Evolutionary conservation across 1,140 invertebrate genomes (phyloP).

Genomic region (Oncopodura yosiiana): DNA sequence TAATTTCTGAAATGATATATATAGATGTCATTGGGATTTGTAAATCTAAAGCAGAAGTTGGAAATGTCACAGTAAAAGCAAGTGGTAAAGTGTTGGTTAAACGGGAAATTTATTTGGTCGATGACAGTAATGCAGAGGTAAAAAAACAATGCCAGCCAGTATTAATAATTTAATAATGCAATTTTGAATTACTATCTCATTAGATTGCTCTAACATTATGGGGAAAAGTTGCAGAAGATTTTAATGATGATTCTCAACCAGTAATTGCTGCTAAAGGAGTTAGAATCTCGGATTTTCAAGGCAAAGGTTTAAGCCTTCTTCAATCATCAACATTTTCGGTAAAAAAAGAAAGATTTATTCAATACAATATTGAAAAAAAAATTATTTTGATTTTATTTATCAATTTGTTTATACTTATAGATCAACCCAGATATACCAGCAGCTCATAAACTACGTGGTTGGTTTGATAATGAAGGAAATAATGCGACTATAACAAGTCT

Average conservation of each 20-base stretch:
- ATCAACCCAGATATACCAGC: slow-evolving; percentile 83
- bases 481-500: slow-evolving; percentile 51
- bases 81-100: slow-evolving; percentile 79
- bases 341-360: slow-evolving; percentile 2
- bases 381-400: slow-evolving; percentile 10
- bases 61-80: slow-evolving; percentile 57
- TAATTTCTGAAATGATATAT: slow-evolving; percentile 32
- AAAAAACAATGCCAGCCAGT: slow-evolving; percentile 35
- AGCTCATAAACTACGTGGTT: slow-evolving; percentile 72
- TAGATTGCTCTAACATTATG: slow-evolving; percentile 50
- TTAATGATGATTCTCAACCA: slow-evolving; percentile 62
- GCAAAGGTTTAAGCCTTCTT: slow-evolving; percentile 54
- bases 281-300: slow-evolving; percentile 62
- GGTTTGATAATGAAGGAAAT: slow-evolving; percentile 72
- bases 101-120: slow-evolving; percentile 76
- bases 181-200: background rate
- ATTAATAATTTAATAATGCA: background rate
- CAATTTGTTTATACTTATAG: slow-evolving; percentile 43
- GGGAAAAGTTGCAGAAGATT: slow-evolving; percentile 71
- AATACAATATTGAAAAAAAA: background rate
- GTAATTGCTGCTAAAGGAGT: slow-evolving; percentile 74
- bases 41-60: slow-evolving; percentile 60
- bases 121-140: slow-evolving; percentile 69
- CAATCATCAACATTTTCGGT: slow-evolving; percentile 40
- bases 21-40: slow-evolving; percentile 86